Base-by-base conservation (phyloP, 2,797 vertebrate genomes). In the Tadarida brasiliensis region DNA sequence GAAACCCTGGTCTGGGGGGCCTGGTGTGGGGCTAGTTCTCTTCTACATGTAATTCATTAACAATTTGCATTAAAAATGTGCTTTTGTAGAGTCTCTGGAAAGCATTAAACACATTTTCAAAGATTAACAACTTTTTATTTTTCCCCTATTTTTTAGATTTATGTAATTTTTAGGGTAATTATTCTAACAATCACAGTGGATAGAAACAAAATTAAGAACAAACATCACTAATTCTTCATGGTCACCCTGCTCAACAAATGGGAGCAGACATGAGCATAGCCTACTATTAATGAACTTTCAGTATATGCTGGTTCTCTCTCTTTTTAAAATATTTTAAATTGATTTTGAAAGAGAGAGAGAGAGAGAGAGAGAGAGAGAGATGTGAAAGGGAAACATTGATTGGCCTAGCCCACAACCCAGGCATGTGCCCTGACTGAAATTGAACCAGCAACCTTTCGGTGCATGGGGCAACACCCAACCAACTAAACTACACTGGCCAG, bases 91-190 rank as follows among this genome's bases (percentile, higher is more conserved):
- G n/a, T 90, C 39, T 68, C 35, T 76, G 20, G 39, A 59, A 51
- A 51, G 20, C 54, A 76, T 77, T 78, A 70, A 70, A 54, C 17
- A 61, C 15, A 70, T 90, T 90, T 78, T 61, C 61, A 84, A 61
- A 68, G 80, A 39, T 77, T 51, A 83, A 26, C 33, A 68, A 61
- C 24, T 90, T 74, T 84, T 87, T 17, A 33, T 83, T 88, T 93
- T 68, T 59, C 39, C 22, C 44, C 14, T 82, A 17, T 83, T n/a
- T 84, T 28, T 47, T 81, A 73, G 47, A 91, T 87, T 85, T 90
- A 71, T n/a, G 0, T 84, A 63, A 65, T 54, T 63, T 89, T 89
- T 51, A 24, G n/a, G 85, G n/a, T 51, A 78, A 65, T 81, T 94
- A 44, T 68, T 33, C 35, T 56, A 78, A 14, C 11, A 56, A 49